These are phyloP conservation scores for Nomada fucata DNA, from an alignment of 2,888 invertebrate genomes.

Conservation along the genomic window DNA sequence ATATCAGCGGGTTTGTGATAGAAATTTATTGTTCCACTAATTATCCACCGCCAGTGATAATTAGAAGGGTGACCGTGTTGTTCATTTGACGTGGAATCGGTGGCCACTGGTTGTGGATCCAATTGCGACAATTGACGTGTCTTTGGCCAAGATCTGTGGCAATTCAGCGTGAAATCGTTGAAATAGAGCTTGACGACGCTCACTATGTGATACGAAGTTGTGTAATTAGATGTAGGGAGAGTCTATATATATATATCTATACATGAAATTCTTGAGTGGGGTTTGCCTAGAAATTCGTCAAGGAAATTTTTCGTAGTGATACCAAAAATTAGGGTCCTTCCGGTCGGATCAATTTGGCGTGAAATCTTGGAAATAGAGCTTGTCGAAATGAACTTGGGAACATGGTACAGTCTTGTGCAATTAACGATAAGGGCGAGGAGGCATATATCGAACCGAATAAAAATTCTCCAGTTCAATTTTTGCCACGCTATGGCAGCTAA, in stretches of 20 bases:
- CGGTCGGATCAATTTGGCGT: too few species aligned
- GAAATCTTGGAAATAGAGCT: too few species aligned
- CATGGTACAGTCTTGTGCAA: too few species aligned
- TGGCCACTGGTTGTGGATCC: neutral
- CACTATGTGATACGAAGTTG: neutral
- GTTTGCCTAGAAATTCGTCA: too few species aligned
- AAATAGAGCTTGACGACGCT: neutral
- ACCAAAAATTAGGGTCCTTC: too few species aligned
- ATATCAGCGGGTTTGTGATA: constrained; percentile 48
- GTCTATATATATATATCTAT: neutral
- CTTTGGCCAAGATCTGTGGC: neutral
- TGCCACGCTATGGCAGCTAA: too few species aligned
- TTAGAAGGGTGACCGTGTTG: neutral
- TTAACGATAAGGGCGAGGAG: too few species aligned
- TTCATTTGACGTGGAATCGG: constrained; percentile 10
- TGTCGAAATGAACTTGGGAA: too few species aligned
- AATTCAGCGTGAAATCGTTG: constrained; percentile 3
- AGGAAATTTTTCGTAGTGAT: too few species aligned
- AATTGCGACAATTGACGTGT: constrained; percentile 33
- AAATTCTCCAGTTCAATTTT: too few species aligned
- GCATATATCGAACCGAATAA: too few species aligned
- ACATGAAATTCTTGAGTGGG: too few species aligned
- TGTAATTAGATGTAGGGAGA: neutral
- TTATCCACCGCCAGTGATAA: constrained; percentile 41
- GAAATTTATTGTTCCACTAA: constrained; percentile 50